Evolutionary conservation across 2,797 vertebrate species (phyloP), one percentile per base, ranked within the genome.

Genomic region (Sebastes steindachneri): DNA sequence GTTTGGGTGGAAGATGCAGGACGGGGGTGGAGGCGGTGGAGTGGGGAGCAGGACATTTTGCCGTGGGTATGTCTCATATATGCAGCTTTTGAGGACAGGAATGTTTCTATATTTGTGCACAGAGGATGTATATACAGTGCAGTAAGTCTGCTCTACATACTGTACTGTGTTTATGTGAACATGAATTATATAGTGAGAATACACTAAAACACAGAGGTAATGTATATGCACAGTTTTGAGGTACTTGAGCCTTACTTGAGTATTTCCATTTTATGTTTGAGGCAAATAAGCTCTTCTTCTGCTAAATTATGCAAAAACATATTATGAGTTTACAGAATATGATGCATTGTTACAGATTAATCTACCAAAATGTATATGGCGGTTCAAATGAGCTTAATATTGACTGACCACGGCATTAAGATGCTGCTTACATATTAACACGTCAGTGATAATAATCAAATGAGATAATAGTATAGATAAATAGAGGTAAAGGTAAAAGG

Each of bases 1-100:
- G 84, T 90, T 92, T 77, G 67, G 86, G 73, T 78, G 88, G 86
- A 87, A 60, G 83, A 89, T 51, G 72, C 53, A 26, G 75, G 73
- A 31, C 26, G 66, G 29, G 3, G 62, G 75, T 26, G 76, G 82
- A 68, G 71, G 72, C 17, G 57, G 57, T 67, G 75, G 64, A 58
- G 53, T 8, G 17, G 45, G 60, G 33, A 4, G 31, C 4, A 4
- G 68, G 21, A 70, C 37, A 57, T 65, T 77, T 70, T 58, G 45
- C 68, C 5, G 28, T 58, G 25, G 15, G 53, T 80, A 10, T 75
- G 72, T 80, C 65, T 75, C 51, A 25, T 68, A 37, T n/a, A 57
- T 74, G 65, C 65, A 66, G 67, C 62, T 80, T 85, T 74, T 73
- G 33, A 72, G 62, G 68, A 72, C 26, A 62, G 51, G 25, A 26